phyloP scores from a whole-genome alignment of 2,888 invertebrate genomes.

The Tenodera sinensis region DNA sequence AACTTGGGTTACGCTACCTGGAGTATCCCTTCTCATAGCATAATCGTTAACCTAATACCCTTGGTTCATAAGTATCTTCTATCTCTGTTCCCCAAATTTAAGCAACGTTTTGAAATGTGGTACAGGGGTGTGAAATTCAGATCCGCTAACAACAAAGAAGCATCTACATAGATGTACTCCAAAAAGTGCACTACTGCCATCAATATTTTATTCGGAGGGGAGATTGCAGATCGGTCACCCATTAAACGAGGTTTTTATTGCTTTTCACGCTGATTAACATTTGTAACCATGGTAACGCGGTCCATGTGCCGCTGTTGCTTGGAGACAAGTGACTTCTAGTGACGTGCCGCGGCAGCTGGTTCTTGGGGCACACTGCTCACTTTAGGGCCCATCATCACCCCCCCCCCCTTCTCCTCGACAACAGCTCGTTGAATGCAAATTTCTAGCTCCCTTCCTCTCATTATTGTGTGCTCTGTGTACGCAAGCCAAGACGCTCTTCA shows the following conservation, averaged over 20 bases:
- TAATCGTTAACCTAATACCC: no score
- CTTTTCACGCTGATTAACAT: not conserved
- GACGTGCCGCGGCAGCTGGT: not conserved
- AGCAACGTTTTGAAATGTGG: no score
- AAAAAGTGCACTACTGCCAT: no score
- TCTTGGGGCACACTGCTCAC: not conserved
- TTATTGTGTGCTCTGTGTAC: not conserved
- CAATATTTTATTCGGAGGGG: no score
- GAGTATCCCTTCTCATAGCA: no score
- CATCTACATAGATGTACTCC: no score
- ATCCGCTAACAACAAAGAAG: no score
- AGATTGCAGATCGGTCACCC: not conserved
- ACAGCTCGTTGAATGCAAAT: constrained; percentile 18
- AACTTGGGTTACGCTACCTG: no score
- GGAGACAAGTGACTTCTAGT: not conserved
- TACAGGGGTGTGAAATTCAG: no score
- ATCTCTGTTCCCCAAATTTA: no score
- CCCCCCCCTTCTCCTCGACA: not conserved
- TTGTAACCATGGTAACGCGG: not conserved
- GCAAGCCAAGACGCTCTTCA: not conserved
- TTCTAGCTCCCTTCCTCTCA: not conserved
- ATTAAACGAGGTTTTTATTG: not conserved
- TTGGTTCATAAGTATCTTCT: no score
- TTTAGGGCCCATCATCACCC: constrained; percentile 5
- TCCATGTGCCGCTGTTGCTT: not conserved